Percentiles rank a stretch among this genome's conserved stretches.
Conservation (phyloP, 2,113 vertebrate genomes). For the Ranitomeya variabilis region DNA sequence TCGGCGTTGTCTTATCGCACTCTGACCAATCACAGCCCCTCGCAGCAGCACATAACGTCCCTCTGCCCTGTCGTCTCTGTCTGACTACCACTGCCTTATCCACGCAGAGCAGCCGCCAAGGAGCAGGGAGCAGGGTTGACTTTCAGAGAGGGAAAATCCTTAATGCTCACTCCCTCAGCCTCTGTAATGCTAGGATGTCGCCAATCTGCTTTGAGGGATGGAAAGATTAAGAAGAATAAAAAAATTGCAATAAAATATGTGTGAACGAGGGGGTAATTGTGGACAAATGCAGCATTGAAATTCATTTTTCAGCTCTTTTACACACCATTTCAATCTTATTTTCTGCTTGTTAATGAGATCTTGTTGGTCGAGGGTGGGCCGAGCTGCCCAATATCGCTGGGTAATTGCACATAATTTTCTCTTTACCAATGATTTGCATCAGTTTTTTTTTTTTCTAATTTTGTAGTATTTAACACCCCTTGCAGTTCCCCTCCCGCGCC, state of each 20-base stretch:
- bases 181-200: slow-evolving; percentile 92
- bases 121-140: slow-evolving; percentile 69
- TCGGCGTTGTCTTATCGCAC: background rate
- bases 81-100: slow-evolving; percentile 67
- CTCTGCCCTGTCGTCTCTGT: background rate
- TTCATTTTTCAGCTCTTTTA: slow-evolving; percentile 99
- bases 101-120: slow-evolving; percentile 69
- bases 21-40: slow-evolving; percentile 8
- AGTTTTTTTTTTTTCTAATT: slow-evolving; percentile 77
- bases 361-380: slow-evolving; percentile 97
- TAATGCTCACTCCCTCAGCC: slow-evolving; percentile 87
- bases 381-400: slow-evolving; percentile 94
- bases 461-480: slow-evolving; percentile 79
- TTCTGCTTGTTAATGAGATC: slow-evolving; percentile 99
- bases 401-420: slow-evolving; percentile 99
- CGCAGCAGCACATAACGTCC: background rate
- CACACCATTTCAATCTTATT: slow-evolving; percentile 99
- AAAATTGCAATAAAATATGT: slow-evolving; percentile 97
- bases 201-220: slow-evolving; percentile 98
- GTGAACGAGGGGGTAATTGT: slow-evolving; percentile 99
- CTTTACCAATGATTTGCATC: slow-evolving; percentile 93
- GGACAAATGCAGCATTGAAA: slow-evolving; percentile 99
- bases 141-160: slow-evolving; percentile 85
- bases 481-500: slow-evolving; percentile 67
- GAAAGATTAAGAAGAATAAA: slow-evolving; percentile 91